A percentile compares a stretch with the other conserved stretches of the same genome.
These are phyloP conservation scores for Drosophila kepulauana DNA, from an alignment of 1,140 invertebrate genomes.

Conservation along the genomic window DNA sequence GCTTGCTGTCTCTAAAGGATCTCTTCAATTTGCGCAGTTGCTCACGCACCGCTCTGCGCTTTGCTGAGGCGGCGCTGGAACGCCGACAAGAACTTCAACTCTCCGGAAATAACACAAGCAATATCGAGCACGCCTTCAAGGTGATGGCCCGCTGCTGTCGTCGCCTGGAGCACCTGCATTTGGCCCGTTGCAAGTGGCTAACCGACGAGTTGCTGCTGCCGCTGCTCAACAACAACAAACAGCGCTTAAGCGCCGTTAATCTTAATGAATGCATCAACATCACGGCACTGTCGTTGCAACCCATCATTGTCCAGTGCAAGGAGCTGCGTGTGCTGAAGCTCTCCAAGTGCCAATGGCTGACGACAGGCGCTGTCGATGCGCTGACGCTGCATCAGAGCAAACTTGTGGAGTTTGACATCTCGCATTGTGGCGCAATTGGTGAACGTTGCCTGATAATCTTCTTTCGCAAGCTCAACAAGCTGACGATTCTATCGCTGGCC, in stretches of 20 bases:
- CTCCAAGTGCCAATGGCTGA: conserved; percentile 86
- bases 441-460: conserved; percentile 87
- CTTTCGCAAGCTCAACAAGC: conserved; percentile 86
- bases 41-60: conserved; percentile 82
- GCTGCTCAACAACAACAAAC: conserved; percentile 85
- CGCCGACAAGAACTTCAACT: conserved; percentile 63
- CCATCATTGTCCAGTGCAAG: conserved; percentile 86
- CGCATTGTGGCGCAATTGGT: conserved; percentile 86
- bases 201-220: conserved; percentile 86
- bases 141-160: conserved; percentile 85
- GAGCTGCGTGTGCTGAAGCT: conserved; percentile 86
- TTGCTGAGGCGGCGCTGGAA: conserved; percentile 65
- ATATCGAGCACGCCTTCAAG: conserved; percentile 79
- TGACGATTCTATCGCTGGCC: conserved; percentile 86
- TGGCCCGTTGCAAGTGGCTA: conserved; percentile 85
- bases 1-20: conserved; percentile 85
- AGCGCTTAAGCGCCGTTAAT: conserved; percentile 85
- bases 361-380: conserved; percentile 86
- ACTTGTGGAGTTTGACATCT: conserved; percentile 87
- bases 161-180: conserved; percentile 85
- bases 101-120: conserved; percentile 65
- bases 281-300: conserved; percentile 86
- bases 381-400: conserved; percentile 86
- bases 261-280: conserved; percentile 86
- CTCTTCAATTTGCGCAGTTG: conserved; percentile 87